Percentiles rank a stretch among this genome's conserved stretches.
Conservation (phyloP, 23 tunicate genomes). For the Oikopleura vanhoeffeni region DNA sequence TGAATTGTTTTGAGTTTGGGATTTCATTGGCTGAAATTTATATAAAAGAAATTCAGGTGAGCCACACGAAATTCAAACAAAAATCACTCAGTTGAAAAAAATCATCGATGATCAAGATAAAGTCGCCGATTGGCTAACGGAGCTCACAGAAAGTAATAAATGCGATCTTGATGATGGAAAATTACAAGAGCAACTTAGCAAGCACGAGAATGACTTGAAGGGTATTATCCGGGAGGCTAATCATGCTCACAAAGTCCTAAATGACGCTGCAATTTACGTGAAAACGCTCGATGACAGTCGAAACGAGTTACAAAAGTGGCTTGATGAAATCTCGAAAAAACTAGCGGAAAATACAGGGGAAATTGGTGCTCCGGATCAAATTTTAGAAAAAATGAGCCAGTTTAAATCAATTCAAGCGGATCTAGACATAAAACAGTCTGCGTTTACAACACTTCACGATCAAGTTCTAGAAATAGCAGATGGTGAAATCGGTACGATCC, state of each 20-base stretch:
- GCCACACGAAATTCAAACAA: background rate
- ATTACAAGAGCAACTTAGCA: no score
- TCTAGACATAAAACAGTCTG: background rate
- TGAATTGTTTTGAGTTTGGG: no score
- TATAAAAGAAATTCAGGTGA: no score
- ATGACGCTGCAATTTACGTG: background rate
- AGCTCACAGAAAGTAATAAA: background rate
- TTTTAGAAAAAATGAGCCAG: background rate
- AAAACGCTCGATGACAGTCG: background rate
- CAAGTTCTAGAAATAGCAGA: background rate
- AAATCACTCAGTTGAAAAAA: background rate
- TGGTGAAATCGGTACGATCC: background rate
- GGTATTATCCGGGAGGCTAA: background rate
- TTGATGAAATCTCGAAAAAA: background rate
- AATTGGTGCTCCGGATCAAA: background rate
- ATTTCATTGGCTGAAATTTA: no score
- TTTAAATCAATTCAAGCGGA: background rate
- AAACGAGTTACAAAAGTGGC: background rate
- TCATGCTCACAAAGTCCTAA: background rate
- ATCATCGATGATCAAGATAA: background rate
- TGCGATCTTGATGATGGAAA: background rate
- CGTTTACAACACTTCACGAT: background rate
- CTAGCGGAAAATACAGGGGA: background rate
- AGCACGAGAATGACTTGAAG: background rate
- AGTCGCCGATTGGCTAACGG: background rate